Conservation (phyloP, 2,113 vertebrate genomes). For the Sialia sialis region DNA sequence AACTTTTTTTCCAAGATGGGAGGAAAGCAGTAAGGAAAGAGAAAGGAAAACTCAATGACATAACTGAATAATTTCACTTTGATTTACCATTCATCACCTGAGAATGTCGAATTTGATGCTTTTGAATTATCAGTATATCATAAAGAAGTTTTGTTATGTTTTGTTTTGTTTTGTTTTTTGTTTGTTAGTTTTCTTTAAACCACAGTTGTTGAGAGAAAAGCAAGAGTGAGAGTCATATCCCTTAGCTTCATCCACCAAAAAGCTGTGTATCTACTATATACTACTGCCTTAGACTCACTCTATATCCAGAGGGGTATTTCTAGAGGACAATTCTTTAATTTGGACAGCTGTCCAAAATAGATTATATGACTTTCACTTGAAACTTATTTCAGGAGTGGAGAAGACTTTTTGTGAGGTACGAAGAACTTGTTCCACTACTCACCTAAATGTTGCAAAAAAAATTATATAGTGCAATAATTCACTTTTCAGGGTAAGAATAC, state of each 20-base stretch:
- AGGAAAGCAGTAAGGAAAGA: background rate
- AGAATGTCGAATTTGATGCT: background rate
- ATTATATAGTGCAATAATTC: background rate
- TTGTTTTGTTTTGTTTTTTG: background rate
- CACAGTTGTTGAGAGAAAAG: background rate
- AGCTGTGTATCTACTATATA: background rate
- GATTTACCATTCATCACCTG: background rate
- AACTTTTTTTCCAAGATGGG: background rate
- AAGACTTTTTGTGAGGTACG: background rate
- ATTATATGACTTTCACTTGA: background rate
- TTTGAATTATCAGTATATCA: background rate
- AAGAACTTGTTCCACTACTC: background rate
- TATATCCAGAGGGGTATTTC: background rate
- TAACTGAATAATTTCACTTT: background rate
- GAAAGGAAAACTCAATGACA: background rate
- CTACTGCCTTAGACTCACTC: background rate
- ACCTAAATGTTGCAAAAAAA: background rate
- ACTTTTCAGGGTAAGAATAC: background rate
- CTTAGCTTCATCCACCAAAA: background rate
- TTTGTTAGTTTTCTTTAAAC: too few species aligned
- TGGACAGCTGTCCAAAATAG: background rate
- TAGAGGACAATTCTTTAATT: background rate
- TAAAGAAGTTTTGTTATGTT: background rate
- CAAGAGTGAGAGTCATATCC: background rate
- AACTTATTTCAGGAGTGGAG: background rate